Percentiles rank a stretch among this genome's conserved stretches.
Conservation (phyloP, 2,113 vertebrate genomes). For the Dipodomys spectabilis region DNA sequence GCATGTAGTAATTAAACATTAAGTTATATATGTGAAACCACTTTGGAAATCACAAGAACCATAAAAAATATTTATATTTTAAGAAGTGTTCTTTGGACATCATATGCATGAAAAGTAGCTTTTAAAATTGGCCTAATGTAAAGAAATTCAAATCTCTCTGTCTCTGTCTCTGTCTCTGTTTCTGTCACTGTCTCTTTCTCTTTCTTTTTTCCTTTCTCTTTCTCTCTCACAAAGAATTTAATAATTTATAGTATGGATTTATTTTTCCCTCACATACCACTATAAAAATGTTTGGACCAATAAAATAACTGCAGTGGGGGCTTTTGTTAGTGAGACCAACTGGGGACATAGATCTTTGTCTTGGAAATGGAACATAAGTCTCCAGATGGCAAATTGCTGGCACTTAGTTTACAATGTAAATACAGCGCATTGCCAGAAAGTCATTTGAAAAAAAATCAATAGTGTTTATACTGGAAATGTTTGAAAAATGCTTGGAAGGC, state of each 20-base stretch:
- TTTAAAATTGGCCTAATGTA: slow-evolving; percentile 21
- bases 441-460: slow-evolving; percentile 56
- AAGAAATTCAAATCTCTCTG: slow-evolving; percentile 45
- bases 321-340: slow-evolving; percentile 46
- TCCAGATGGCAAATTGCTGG: slow-evolving; percentile 35
- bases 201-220: not conserved
- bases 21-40: not conserved
- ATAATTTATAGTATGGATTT: slow-evolving; percentile 57
- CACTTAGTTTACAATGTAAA: slow-evolving; percentile 52
- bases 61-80: slow-evolving; percentile 29
- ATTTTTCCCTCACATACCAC: slow-evolving; percentile 47
- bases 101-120: slow-evolving; percentile 8
- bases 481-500: slow-evolving; percentile 51
- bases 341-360: slow-evolving; percentile 42
- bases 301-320: slow-evolving; percentile 46
- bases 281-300: slow-evolving; percentile 52
- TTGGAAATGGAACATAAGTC: slow-evolving; percentile 52
- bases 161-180: not conserved
- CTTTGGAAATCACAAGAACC: slow-evolving; percentile 13
- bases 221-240: slow-evolving; percentile 26
- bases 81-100: not conserved
- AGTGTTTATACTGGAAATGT: slow-evolving; percentile 48
- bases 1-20: not conserved
- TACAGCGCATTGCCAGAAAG: slow-evolving; percentile 48
- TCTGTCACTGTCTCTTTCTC: not conserved